phyloP scores from a whole-genome alignment of 2,113 vertebrate genomes.

The Fregetta grallaria region DNA sequence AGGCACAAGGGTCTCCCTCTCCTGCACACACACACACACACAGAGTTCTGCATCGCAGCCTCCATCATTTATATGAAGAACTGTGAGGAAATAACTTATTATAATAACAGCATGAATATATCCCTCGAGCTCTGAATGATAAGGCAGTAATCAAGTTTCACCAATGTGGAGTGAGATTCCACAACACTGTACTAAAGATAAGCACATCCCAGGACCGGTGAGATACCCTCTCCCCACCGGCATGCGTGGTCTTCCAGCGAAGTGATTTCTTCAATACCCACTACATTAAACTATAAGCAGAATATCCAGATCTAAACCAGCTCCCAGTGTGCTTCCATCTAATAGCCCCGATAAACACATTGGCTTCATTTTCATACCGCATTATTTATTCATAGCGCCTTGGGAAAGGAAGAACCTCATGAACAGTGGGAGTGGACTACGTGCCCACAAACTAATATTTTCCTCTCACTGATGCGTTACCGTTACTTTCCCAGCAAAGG shows the following conservation, averaged over 20 bases:
- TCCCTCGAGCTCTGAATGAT: background rate
- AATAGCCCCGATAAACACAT: background rate
- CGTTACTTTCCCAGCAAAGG: background rate
- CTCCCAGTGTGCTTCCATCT: background rate
- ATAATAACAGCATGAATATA: background rate
- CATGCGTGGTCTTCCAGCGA: background rate
- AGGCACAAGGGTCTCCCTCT: background rate
- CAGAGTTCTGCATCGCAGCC: background rate
- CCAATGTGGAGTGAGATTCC: background rate
- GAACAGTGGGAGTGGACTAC: background rate
- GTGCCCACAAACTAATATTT: background rate
- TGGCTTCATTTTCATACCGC: background rate
- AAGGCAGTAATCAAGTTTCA: slow-evolving; percentile 47
- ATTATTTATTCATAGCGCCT: background rate
- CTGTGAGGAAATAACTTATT: background rate
- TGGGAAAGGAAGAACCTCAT: background rate
- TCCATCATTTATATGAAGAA: background rate
- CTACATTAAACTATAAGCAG: background rate
- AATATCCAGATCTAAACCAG: background rate
- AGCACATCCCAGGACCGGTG: background rate
- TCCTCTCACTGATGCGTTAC: background rate
- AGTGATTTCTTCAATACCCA: background rate
- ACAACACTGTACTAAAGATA: background rate
- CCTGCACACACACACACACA: background rate
- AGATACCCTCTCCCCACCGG: background rate